Base-by-base conservation (phyloP, 1,140 invertebrate species). In the Cotesia glomerata region DNA sequence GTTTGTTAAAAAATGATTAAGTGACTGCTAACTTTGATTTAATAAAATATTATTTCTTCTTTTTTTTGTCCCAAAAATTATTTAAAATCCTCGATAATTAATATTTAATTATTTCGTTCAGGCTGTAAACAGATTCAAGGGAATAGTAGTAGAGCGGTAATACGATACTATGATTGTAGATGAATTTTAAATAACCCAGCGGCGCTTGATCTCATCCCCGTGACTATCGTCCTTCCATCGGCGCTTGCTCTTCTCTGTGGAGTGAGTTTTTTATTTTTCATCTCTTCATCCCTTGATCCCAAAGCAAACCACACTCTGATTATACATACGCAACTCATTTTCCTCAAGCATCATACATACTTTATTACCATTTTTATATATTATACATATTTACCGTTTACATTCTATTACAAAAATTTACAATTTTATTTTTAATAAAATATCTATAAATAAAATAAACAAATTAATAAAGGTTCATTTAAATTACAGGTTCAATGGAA, bases 201-300 rank as follows among this genome's bases (percentile, higher is more conserved):
- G 56, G 52, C 54, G 67, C 62, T 58, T 49, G 32, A 64, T 72
- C 72, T 70, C 4, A 52, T 39, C 68, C n/a, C 77, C 75, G 73
- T 78, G 78, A 81, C 80, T 81, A 83, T 82, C 81, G 74, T 69
- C 61, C 62, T 69, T 74, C 74, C 51, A 69, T 65, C 49, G 39
- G 32, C 39, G 18, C 61, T 34, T 14, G 8, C 32, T 36, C 39
- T 45, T 45, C 39, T 45, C 7, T 11, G 2, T 11, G 39, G 4
- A 11, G 13, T 49, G 34, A 16, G 16, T 9, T 18, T 49, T 45
- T 51, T 45, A 49, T 71, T 54, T 52, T 34, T 34, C 49, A 14
- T 62, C 45, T 74, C 52, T 39, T 16, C 35, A 56, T 45, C 35
- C 35, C 49, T 5, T 68, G 18, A 36, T 54, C 13, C 67, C 63